phyloP scores from a whole-genome alignment of 1,140 invertebrate genomes.

The Panagrolaimus sp. region DNA sequence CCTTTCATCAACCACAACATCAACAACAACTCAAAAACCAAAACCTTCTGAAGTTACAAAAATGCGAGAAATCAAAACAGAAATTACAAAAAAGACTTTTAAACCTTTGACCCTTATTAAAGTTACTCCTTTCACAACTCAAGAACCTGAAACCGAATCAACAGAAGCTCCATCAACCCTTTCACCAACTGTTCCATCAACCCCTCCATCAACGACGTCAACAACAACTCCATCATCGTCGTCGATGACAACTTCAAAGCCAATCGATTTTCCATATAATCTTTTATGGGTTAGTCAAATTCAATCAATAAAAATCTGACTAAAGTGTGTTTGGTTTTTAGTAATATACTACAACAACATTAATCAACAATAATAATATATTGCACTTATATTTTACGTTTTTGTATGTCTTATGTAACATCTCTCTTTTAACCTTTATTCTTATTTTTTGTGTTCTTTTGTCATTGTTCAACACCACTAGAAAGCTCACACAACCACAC shows the following conservation, averaged over 20 bases:
- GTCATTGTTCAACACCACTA: no score
- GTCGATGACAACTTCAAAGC: not conserved
- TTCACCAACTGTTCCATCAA: not conserved
- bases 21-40: not conserved
- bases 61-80: not conserved
- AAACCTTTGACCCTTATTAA: not conserved
- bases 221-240: not conserved
- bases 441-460: no score
- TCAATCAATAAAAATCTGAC: no score
- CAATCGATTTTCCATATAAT: not conserved
- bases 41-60: not conserved
- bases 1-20: not conserved
- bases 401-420: no score
- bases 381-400: no score
- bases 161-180: not conserved
- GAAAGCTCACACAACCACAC: no score
- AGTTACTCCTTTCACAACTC: not conserved
- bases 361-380: no score
- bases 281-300: constrained; percentile 7
- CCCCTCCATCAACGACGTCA: not conserved
- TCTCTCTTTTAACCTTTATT: no score
- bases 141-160: not conserved
- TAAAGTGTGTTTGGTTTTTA: no score
- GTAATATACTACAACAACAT: no score
- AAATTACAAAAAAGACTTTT: not conserved